A percentile compares a stretch with the other conserved stretches of the same genome.
Conservation (phyloP, 1,140 invertebrate genomes). For the Nylanderia fulva region DNA sequence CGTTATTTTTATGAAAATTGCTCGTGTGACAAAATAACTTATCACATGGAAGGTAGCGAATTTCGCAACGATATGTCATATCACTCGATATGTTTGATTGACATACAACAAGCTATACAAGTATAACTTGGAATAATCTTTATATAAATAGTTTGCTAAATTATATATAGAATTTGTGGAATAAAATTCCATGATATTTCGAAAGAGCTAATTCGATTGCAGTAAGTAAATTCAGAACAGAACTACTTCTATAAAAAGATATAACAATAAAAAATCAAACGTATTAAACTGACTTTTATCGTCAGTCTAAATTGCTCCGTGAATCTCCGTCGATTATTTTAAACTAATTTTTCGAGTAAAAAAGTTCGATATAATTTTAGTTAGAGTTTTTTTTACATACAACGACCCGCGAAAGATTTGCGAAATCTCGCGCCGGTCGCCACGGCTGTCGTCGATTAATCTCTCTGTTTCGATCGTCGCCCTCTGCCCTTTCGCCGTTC, state of each 20-base stretch:
- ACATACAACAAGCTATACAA: not conserved
- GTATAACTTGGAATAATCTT: not conserved
- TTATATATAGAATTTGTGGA: not conserved
- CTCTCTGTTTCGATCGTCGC: constrained; percentile 48
- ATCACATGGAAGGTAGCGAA: not conserved
- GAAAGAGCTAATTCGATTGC: not conserved
- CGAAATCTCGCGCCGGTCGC: constrained; percentile 4
- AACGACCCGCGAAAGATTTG: not conserved
- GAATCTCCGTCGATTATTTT: not conserved
- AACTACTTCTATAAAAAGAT: not conserved
- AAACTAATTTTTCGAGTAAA: not conserved
- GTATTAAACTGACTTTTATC: not conserved
- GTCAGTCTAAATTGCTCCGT: not conserved
- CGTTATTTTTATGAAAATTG: not conserved
- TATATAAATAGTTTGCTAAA: not conserved
- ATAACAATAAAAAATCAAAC: not conserved
- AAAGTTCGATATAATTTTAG: not conserved
- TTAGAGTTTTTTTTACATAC: not conserved
- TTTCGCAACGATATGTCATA: not conserved
- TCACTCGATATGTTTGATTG: not conserved
- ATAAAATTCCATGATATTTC: not conserved
- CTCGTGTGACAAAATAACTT: not conserved
- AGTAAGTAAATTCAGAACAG: not conserved
- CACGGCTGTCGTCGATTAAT: constrained; percentile 36
- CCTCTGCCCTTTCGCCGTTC: constrained; percentile 49